A percentile compares a stretch with the other conserved stretches of the same genome.
Conservation (phyloP, 2,888 invertebrate genomes). For the Philereme vetulata region DNA sequence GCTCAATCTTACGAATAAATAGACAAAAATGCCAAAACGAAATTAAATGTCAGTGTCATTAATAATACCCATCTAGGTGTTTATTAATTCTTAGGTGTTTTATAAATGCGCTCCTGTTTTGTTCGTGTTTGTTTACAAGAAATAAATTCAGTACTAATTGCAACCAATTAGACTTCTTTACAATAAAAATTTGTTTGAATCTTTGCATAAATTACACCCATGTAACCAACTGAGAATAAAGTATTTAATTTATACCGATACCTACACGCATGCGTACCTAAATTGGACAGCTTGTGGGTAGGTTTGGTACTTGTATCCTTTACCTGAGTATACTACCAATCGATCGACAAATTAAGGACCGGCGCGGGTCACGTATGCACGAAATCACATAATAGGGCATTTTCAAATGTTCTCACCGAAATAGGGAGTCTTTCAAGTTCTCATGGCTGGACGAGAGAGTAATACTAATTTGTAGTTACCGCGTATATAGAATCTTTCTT, state of each 20-base stretch:
- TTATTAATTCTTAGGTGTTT: background rate
- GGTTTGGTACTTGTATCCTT: constrained; percentile 18
- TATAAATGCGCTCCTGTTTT: background rate
- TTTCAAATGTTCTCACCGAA: constrained; percentile 63
- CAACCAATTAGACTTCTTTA: constrained; percentile 3
- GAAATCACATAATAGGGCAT: constrained; percentile 16
- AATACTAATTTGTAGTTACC: constrained; percentile 49
- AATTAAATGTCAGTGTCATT: background rate
- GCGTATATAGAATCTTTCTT: background rate
- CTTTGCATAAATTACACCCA: constrained; percentile 20
- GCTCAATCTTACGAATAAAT: background rate
- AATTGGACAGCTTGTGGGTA: constrained; percentile 22
- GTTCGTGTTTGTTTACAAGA: background rate
- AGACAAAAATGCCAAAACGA: background rate
- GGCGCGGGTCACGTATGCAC: constrained; percentile 38
- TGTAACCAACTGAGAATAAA: constrained; percentile 12
- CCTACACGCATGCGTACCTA: constrained; percentile 28
- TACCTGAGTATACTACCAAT: constrained; percentile 38
- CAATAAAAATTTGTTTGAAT: constrained; percentile 3
- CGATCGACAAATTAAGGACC: constrained; percentile 43
- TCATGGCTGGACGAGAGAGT: constrained; percentile 56
- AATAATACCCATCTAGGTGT: background rate
- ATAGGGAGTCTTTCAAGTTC: constrained; percentile 57
- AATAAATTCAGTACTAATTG: background rate
- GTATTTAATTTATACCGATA: constrained; percentile 24